Base-by-base conservation (phyloP, 2,888 invertebrate species). In the Cataglyphis altisquamis region DNA sequence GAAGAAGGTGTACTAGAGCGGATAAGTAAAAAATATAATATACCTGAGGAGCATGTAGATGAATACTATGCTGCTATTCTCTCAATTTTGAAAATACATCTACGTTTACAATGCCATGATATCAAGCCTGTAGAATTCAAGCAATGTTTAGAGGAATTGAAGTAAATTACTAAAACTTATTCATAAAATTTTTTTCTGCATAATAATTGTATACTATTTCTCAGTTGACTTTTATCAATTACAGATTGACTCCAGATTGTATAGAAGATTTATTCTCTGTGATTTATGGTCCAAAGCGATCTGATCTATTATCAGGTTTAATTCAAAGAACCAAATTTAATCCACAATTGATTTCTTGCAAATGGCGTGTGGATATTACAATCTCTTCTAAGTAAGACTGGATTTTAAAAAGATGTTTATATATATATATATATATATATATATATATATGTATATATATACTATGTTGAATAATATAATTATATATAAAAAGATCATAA, bases 291-390 rank as follows among this genome's bases (percentile, higher is more conserved):
- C 95, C 95, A 87, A 95, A 95, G 15, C 93, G 95, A 78, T 92
- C 94, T 18, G 87, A 89, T 80, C 94, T 90, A 92, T 94, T 89
- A 92, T 92, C 88, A 92, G 95, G 90, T 92, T 94, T 93, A 88
- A 92, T 84, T 92, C 95, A 93, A 91, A 95, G 32, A 94, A 95
- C 94, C 88, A 94, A 92, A 85, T 95, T 92, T 92, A 95, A 87
- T 93, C 95, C 88, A 90, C 94, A 91, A 91, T 94, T 93, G 90
- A 94, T 89, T 91, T 95, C 89, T 55, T 95, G 92, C 93, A 92
- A 95, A 87, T 96, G 96, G 96, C 94, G 95, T 39, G 95, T 96
- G 41, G 96, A 96, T 87, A 95, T 96, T 74, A 95, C 95, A 0
- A 93, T 96, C 77, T 94, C 95, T 21, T 95, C 96, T 21, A 95